These are phyloP conservation scores for Bagarius yarrelli DNA, from an alignment of 2,113 vertebrate species.

Conservation along the genomic window DNA sequence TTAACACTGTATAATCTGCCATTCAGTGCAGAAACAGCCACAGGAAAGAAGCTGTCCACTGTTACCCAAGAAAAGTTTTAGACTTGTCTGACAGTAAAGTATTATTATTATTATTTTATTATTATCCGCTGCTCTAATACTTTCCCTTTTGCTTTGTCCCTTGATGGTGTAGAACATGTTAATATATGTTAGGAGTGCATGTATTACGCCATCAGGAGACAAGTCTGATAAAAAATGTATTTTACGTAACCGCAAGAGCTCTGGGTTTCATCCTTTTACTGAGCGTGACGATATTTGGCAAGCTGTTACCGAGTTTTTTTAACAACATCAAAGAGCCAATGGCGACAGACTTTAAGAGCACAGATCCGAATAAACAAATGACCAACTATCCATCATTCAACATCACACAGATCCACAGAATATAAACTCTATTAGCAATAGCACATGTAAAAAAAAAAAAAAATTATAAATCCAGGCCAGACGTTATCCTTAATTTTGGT, in stretches of 20 bases:
- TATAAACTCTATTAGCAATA: conserved; percentile 1
- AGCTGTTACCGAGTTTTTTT: not conserved
- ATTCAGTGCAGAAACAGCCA: no score
- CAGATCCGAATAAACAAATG: not conserved
- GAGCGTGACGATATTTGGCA: not conserved
- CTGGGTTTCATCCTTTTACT: conserved; percentile 16
- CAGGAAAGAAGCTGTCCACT: no score
- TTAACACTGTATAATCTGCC: no score
- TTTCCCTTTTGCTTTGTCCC: no score
- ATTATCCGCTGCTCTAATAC: no score
- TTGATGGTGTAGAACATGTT: no score
- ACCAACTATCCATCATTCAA: conserved; percentile 6
- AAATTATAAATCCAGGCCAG: not conserved
- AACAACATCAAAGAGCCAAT: conserved; percentile 7
- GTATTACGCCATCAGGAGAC: no score
- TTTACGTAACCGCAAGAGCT: not conserved
- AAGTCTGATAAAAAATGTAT: no score
- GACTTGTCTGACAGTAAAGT: no score
- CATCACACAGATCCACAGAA: not conserved
- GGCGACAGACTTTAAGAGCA: conserved; percentile 11
- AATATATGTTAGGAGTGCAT: no score
- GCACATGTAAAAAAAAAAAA: not conserved
- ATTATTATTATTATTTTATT: no score
- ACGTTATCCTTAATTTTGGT: not conserved
- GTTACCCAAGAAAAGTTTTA: no score